These are phyloP conservation scores for Idaea straminata DNA, from an alignment of 2,888 invertebrate species.

Conservation along the genomic window DNA sequence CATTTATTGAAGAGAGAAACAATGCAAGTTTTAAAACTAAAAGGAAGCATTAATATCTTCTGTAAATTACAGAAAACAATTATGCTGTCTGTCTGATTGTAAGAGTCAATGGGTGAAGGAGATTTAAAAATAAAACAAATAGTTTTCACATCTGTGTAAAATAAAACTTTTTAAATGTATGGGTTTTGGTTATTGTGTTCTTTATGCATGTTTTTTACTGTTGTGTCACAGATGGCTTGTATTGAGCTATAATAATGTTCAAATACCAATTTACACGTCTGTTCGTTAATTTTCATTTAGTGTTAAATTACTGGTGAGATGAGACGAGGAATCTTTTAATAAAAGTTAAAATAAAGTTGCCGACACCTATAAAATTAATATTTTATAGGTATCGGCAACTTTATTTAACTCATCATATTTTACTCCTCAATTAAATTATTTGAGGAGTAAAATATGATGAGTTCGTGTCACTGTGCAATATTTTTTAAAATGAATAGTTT, in stretches of 20 bases:
- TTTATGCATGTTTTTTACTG: neutral
- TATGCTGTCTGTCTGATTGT: neutral
- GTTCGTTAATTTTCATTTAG: neutral
- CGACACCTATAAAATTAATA: too few relatives aligned
- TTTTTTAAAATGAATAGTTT: neutral
- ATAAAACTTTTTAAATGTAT: neutral
- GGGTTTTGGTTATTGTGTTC: conserved; percentile 12
- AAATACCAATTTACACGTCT: neutral
- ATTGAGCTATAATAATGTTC: neutral
- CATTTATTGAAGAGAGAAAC: too few relatives aligned
- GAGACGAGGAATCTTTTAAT: neutral
- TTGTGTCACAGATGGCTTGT: neutral
- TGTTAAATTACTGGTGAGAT: neutral
- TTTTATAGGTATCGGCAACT: too few relatives aligned
- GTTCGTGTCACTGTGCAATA: neutral
- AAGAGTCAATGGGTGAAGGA: conserved; percentile 6
- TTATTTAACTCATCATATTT: too few relatives aligned
- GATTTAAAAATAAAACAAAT: conserved; percentile 12
- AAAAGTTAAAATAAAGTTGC: too few relatives aligned
- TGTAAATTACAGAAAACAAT: conserved; percentile 1
- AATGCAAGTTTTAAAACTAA: too few relatives aligned
- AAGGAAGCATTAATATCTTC: neutral
- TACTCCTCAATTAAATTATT: too few relatives aligned
- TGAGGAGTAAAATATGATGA: neutral
- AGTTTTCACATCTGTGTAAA: conserved; percentile 9